Evolutionary conservation across 2,113 vertebrate genomes (phyloP), one percentile per base, ranked within the genome.

Genomic region (Paralichthys olivaceus): DNA sequence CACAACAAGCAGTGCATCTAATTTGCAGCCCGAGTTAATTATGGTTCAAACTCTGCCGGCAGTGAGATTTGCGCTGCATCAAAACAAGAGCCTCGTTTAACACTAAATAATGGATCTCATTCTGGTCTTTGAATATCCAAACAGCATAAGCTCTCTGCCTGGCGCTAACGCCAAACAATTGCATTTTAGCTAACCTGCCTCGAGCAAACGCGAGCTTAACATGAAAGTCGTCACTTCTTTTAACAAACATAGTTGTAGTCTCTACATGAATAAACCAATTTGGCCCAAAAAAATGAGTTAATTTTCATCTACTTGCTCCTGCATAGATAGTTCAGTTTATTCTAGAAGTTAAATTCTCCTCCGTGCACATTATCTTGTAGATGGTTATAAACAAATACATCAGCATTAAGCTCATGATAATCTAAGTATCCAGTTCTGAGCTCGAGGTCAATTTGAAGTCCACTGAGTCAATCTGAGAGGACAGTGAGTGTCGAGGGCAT

Each of bases 21-120:
- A 92, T 93, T 92, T 91, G 81, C 89, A 90, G 85, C 87, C 85
- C 76, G 60, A 91, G 89, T 93, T 93, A 92, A 93, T 93, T 93
- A 93, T 76, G 87, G 84, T 90, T 91, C 87, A 91, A 79, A 90
- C 86, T 90, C 84, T 85, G 92, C 84, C 78, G 72, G 89, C 83
- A 84, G 92, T 90, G 90, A 88, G 82, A 91, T 91, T 92, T 93
- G 79, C 82, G 83, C 78, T 75, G 75, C 91, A 89, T 87, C 89
- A 85, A 90, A 93, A 92, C 84, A 84, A 91, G 82, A 87, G 82
- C 86, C 79, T 90, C 56, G 81, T 91, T 92, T 92, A 88, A 89
- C 81, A 74, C 85, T 83, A 87, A 86, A 90, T 93, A 91, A 92
- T 90, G 85, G 80, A 88, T 89, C 83, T 84, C 66, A 83, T 85